A percentile compares a stretch with the other conserved stretches of the same genome.
phyloP scores from a whole-genome alignment of 2,797 vertebrate species.

The Fistularia commersonii region DNA sequence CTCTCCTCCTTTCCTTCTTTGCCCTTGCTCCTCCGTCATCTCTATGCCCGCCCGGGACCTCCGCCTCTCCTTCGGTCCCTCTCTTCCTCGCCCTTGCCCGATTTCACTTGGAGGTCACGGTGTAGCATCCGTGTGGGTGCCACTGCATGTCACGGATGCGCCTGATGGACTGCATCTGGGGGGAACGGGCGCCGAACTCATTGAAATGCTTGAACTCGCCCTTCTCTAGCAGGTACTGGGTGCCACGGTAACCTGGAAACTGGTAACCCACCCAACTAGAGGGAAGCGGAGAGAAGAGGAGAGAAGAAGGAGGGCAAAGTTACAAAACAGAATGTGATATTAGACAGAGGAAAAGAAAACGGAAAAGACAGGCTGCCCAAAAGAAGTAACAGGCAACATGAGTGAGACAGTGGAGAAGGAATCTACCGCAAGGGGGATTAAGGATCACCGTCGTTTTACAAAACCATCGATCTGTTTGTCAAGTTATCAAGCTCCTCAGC shows the following conservation, averaged over 20 bases:
- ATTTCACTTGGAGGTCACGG: constrained; percentile 80
- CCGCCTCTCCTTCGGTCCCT: constrained; percentile 72
- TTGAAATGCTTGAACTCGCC: constrained; percentile 83
- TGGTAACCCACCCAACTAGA: constrained; percentile 80
- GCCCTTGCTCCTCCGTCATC: constrained; percentile 69
- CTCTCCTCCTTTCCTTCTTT: constrained; percentile 70
- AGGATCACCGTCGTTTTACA: too few species aligned
- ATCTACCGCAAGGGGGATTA: too few species aligned
- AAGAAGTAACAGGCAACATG: too few species aligned
- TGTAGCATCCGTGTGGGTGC: constrained; percentile 82
- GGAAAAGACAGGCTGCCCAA: too few species aligned
- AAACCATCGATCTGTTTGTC: too few species aligned
- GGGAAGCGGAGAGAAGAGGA: neutral
- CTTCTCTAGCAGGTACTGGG: constrained; percentile 84
- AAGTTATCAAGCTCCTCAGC: too few species aligned
- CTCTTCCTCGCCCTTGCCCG: constrained; percentile 76
- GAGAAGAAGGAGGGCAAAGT: too few species aligned
- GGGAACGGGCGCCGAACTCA: constrained; percentile 75
- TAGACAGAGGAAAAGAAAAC: too few species aligned
- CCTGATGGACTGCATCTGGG: constrained; percentile 81
- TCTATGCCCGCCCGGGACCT: constrained; percentile 42
- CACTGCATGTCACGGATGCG: constrained; percentile 85
- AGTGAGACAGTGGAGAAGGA: too few species aligned
- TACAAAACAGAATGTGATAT: too few species aligned
- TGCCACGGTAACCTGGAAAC: constrained; percentile 82